phyloP scores from a whole-genome alignment of 2,888 invertebrate species.

The Galerucella nymphaeae region DNA sequence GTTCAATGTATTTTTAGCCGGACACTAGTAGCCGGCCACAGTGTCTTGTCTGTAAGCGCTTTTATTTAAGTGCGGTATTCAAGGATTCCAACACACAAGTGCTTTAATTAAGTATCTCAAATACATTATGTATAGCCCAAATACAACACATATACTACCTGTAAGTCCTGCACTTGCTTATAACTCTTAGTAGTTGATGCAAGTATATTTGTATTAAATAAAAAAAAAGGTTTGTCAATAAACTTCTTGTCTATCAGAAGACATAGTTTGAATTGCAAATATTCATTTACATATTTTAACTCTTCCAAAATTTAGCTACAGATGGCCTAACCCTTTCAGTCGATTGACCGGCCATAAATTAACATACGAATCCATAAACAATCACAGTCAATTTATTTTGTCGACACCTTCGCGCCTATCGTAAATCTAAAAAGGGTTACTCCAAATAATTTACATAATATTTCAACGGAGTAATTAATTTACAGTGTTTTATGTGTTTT shows the following conservation, averaged over 20 bases:
- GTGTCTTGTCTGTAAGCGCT: too few relatives aligned
- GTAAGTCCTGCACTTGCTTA: too few relatives aligned
- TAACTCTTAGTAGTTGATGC: too few relatives aligned
- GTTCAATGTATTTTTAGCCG: too few relatives aligned
- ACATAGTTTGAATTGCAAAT: slow-evolving; percentile 3
- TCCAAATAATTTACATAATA: slow-evolving; percentile 52
- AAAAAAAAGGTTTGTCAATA: neutral
- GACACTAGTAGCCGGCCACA: too few relatives aligned
- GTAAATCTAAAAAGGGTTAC: slow-evolving; percentile 53
- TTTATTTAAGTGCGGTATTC: too few relatives aligned
- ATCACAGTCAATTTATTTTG: slow-evolving; percentile 49
- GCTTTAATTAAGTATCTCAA: too few relatives aligned
- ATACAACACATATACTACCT: too few relatives aligned
- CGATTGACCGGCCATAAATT: slow-evolving; percentile 34
- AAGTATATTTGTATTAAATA: too few relatives aligned
- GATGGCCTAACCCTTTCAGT: slow-evolving; percentile 18
- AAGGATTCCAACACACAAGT: too few relatives aligned
- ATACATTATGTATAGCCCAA: too few relatives aligned
- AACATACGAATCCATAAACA: slow-evolving; percentile 32
- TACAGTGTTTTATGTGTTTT: slow-evolving; percentile 46
- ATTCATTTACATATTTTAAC: slow-evolving; percentile 11
- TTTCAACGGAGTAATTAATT: slow-evolving; percentile 48
- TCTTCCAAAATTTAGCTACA: slow-evolving; percentile 6
- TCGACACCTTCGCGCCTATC: slow-evolving; percentile 47
- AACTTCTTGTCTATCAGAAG: neutral